A percentile compares a stretch with the other conserved stretches of the same genome.
phyloP scores from a whole-genome alignment of 2,797 vertebrate species.

The Myripristis jacobus region DNA sequence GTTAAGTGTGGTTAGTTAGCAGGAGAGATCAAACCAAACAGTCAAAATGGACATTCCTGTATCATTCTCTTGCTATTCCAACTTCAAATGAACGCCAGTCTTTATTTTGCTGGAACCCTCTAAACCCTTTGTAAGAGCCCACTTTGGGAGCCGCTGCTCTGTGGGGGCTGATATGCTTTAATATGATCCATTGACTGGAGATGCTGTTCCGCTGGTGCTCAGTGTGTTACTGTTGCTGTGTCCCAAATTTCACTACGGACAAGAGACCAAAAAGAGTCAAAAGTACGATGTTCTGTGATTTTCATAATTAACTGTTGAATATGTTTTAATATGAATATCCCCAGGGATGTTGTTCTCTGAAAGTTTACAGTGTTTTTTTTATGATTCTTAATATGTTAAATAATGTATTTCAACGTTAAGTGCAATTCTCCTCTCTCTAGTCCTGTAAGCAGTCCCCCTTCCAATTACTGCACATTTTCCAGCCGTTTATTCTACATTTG shows the following conservation, averaged over 20 bases:
- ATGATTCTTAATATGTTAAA: constrained; percentile 36
- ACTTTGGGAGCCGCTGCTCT: too few species aligned
- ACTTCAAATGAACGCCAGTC: too few species aligned
- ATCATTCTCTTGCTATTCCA: too few species aligned
- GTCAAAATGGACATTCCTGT: too few species aligned
- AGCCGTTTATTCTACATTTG: constrained; percentile 49
- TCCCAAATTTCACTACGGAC: constrained; percentile 11
- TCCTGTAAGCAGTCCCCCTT: constrained; percentile 22
- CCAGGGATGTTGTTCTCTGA: constrained; percentile 30
- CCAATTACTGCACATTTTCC: constrained; percentile 38
- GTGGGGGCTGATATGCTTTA: not conserved
- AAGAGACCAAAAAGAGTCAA: constrained; percentile 22
- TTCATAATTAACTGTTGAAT: constrained; percentile 27
- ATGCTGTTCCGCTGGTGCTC: constrained; percentile 17
- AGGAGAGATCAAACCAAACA: too few species aligned
- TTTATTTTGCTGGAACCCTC: too few species aligned
- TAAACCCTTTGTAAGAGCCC: too few species aligned
- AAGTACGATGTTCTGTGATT: constrained; percentile 54
- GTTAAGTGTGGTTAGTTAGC: too few species aligned
- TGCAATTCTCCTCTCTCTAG: constrained; percentile 20
- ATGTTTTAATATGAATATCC: constrained; percentile 29
- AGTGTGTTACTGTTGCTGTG: constrained; percentile 37
- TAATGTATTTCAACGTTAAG: constrained; percentile 33
- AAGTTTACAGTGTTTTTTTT: constrained; percentile 55
- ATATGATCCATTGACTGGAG: constrained; percentile 13